Evolutionary conservation across 2,888 invertebrate genomes (phyloP), one percentile per base, ranked within the genome.

Genomic region (Thalpophila matura): DNA sequence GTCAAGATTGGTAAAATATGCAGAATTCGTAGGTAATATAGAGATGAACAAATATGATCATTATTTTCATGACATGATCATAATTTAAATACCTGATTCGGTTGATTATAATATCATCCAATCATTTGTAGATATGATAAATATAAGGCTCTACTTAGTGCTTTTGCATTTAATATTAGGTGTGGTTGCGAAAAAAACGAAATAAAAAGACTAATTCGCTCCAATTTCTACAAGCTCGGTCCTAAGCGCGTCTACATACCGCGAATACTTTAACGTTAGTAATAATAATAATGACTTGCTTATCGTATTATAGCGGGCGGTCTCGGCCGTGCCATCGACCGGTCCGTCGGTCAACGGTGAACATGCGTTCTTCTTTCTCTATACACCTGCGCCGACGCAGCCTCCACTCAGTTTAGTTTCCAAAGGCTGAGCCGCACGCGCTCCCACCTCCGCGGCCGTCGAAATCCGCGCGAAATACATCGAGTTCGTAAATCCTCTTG

Each of bases 361-460:
- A 57, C 77, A 71, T 68, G 73, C 74, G 77, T 72, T 71, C 80
- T 77, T 88, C 85, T 90, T 87, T 87, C 87, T 85, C 81, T 81
- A 81, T 58, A 83, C 87, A 88, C 87, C 83, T 87, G 86, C 86
- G 85, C 80, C 46, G 56, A 43, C 81, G 80, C 89, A 86, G 81
- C 82, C 83, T 86, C 79, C 86, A 84, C 85, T 86, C 87, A 91
- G 91, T 91, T 80, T 81, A 88, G 83, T 85, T 86, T 85, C 83
- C 84, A 89, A 89, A 90, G 88, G 85, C 91, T 86, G 87, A 81
- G 88, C 79, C 88, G 91, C 87, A 89, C 90, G 91, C 88, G 90
- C 85, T 83, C 75, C 80, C 78, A 82, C 84, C 84, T 72, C 72
- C 81, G 84, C 86, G 86, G 81, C 79, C 83, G 82, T 27, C 42